Conservation (phyloP, 1,140 invertebrate genomes). For the Leucophenga varia region DNA sequence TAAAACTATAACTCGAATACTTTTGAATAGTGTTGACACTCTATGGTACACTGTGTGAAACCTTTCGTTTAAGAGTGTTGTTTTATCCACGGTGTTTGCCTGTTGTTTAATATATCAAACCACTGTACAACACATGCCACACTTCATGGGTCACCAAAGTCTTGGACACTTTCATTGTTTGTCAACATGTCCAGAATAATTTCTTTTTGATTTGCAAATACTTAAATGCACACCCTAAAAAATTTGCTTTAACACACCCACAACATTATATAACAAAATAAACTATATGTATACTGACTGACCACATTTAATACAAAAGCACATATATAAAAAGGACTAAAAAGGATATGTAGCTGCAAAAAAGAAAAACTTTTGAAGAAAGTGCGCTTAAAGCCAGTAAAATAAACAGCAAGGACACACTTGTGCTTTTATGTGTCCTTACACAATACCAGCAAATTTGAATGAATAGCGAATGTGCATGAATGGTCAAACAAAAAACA, state of each 20-base stretch:
- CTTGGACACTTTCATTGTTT: constrained; percentile 4
- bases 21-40: too few relatives aligned
- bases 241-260: too few relatives aligned
- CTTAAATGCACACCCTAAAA: too few relatives aligned
- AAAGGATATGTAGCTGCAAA: constrained; percentile 25
- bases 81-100: too few relatives aligned
- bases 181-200: constrained; percentile 39
- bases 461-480: constrained; percentile 22
- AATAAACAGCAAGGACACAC: too few relatives aligned
- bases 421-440: constrained; percentile 18
- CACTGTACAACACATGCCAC: constrained; percentile 33
- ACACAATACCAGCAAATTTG: constrained; percentile 30
- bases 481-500: constrained; percentile 43
- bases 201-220: constrained; percentile 32
- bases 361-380: constrained; percentile 15
- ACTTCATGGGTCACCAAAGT: constrained; percentile 15
- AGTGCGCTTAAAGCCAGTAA: constrained; percentile 17
- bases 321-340: constrained; percentile 22
- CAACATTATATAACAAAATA: constrained; percentile 2
- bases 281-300: constrained; percentile 31
- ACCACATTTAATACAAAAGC: constrained; percentile 27
- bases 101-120: constrained; percentile 42
- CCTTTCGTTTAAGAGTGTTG: too few relatives aligned
- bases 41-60: too few relatives aligned
- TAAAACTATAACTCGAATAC: too few relatives aligned